These are phyloP conservation scores for Torymus texanus DNA, from an alignment of 2,888 invertebrate genomes.

Conservation along the genomic window DNA sequence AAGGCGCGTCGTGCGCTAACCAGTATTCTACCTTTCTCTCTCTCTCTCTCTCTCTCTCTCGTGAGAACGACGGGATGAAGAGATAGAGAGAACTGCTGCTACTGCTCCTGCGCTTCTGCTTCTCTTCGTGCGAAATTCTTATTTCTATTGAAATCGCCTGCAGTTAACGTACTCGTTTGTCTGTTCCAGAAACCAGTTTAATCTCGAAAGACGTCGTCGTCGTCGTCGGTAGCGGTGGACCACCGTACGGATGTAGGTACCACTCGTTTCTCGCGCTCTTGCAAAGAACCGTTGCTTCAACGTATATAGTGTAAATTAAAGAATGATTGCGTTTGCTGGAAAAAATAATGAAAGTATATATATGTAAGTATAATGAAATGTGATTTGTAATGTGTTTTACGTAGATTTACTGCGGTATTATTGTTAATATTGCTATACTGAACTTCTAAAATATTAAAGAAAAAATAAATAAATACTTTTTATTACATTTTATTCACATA, in stretches of 20 bases:
- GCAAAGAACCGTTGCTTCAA: too few relatives aligned
- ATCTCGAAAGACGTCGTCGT: background rate
- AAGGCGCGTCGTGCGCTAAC: conserved; percentile 2
- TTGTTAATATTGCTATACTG: too few relatives aligned
- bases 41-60: background rate
- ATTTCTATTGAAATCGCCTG: conserved; percentile 21
- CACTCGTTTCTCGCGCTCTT: too few relatives aligned
- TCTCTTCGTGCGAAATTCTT: conserved; percentile 31
- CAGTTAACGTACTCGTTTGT: conserved; percentile 28
- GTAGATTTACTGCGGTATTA: too few relatives aligned
- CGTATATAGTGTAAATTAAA: too few relatives aligned
- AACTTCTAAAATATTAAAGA: too few relatives aligned
- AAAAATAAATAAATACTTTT: too few relatives aligned
- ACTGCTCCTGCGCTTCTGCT: background rate
- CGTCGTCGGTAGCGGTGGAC: background rate
- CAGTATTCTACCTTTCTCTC: conserved; percentile 35
- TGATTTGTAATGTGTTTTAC: too few relatives aligned
- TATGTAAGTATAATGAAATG: too few relatives aligned
- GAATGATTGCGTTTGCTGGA: too few relatives aligned
- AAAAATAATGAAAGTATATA: too few relatives aligned
- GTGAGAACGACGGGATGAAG: conserved; percentile 23
- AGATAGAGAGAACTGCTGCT: conserved; percentile 1
- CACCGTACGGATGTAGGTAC: background rate
- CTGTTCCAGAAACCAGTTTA: conserved; percentile 39
- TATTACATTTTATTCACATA: too few relatives aligned